Conservation (phyloP, 2,797 vertebrate genomes). For the Enteromius argenteus region DNA sequence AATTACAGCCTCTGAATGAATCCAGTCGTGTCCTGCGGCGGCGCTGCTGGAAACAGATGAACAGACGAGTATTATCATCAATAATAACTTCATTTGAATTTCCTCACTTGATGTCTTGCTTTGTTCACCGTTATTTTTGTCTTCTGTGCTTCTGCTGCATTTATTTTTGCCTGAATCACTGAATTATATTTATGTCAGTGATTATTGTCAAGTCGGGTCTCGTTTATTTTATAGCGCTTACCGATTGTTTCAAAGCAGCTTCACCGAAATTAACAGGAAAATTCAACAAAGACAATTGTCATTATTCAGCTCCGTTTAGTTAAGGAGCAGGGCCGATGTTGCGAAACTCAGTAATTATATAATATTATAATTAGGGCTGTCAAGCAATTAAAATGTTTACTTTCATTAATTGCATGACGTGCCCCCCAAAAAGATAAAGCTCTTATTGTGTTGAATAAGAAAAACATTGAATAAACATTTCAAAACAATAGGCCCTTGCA, state of each 20-base stretch:
- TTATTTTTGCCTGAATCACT: background rate
- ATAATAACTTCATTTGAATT: background rate
- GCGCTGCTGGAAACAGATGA: background rate
- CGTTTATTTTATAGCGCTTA: background rate
- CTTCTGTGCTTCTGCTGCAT: background rate
- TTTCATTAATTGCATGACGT: background rate
- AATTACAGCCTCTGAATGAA: background rate
- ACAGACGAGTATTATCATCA: background rate
- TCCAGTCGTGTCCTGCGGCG: background rate
- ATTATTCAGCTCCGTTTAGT: background rate
- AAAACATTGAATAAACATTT: background rate
- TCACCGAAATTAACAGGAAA: background rate
- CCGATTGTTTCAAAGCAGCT: background rate
- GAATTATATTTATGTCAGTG: background rate
- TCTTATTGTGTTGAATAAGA: background rate
- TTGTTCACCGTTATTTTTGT: no score
- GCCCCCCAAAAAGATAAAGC: background rate
- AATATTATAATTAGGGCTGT: background rate
- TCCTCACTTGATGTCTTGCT: background rate
- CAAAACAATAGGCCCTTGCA: background rate
- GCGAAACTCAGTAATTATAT: background rate
- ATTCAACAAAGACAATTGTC: background rate
- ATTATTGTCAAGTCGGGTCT: background rate
- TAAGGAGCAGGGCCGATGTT: background rate
- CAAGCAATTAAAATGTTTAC: background rate